A percentile compares a stretch with the other conserved stretches of the same genome.
phyloP scores from a whole-genome alignment of 2,888 invertebrate species.

The Tiliacea aurago region DNA sequence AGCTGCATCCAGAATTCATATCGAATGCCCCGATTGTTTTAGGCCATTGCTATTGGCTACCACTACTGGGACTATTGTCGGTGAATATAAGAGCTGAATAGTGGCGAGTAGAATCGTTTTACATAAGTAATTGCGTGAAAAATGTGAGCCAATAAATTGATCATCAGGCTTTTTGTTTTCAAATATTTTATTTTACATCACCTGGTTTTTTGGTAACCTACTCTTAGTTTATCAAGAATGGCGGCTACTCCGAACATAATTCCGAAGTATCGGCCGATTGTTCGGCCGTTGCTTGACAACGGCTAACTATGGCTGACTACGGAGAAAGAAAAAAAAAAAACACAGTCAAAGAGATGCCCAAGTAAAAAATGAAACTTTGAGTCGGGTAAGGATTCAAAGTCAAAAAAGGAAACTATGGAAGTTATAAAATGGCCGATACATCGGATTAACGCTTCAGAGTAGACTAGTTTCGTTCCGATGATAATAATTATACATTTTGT shows the following conservation, averaged over 20 bases:
- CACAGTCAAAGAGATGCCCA: no score
- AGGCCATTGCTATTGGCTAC: constrained; percentile 38
- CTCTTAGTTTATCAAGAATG: background rate
- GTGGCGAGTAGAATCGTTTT: background rate
- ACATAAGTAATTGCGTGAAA: background rate
- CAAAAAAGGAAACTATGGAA: no score
- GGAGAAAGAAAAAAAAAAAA: no score
- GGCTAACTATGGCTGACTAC: no score
- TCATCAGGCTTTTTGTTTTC: no score
- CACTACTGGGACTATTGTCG: constrained; percentile 21
- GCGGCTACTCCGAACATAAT: no score
- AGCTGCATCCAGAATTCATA: constrained; percentile 58
- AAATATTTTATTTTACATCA: background rate
- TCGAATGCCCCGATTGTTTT: constrained; percentile 60
- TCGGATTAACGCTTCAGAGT: no score
- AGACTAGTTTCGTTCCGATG: background rate
- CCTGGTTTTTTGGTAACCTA: background rate
- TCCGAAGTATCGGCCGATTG: no score
- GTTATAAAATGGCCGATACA: no score
- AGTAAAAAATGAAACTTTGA: no score
- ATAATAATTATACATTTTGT: background rate
- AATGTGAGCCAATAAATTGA: background rate
- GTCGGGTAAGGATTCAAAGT: no score
- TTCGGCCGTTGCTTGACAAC: no score
- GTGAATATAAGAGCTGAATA: constrained; percentile 17